Conservation (phyloP, 2,113 vertebrate genomes). For the Apistogramma diplotaenia region DNA sequence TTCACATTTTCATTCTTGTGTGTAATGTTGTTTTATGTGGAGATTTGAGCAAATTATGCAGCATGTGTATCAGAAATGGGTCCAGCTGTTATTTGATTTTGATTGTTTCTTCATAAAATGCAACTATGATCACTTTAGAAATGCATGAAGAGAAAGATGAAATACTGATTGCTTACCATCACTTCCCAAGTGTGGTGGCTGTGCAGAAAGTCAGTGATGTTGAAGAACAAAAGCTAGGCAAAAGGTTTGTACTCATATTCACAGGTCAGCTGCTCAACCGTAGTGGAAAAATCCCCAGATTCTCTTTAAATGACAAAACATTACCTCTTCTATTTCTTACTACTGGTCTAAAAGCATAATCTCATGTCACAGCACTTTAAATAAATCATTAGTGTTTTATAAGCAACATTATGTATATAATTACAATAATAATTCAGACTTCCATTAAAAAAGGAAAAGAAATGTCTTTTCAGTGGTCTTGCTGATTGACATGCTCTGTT, state of each 20-base stretch:
- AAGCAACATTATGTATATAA: constrained; percentile 30
- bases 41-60: constrained; percentile 1
- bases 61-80: background rate
- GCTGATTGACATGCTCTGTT: constrained; percentile 39
- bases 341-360: constrained; percentile 53
- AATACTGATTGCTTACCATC: constrained; percentile 3
- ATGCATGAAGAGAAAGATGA: background rate
- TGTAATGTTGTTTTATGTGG: background rate
- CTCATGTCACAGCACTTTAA: constrained; percentile 73
- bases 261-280: constrained; percentile 43
- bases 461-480: constrained; percentile 39
- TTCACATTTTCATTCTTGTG: constrained; percentile 1
- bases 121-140: background rate
- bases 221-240: background rate
- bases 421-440: constrained; percentile 19
- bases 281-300: constrained; percentile 61
- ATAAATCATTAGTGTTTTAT: constrained; percentile 41
- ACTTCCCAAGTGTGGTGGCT: background rate
- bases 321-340: constrained; percentile 61
- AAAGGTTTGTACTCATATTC: constrained; percentile 23
- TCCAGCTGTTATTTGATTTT: background rate
- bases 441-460: background rate
- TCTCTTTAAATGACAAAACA: constrained; percentile 39
- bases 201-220: constrained; percentile 37
- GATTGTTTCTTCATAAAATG: background rate